Base-by-base conservation (phyloP, 1,140 invertebrate species). In the Magallana ariakensis region DNA sequence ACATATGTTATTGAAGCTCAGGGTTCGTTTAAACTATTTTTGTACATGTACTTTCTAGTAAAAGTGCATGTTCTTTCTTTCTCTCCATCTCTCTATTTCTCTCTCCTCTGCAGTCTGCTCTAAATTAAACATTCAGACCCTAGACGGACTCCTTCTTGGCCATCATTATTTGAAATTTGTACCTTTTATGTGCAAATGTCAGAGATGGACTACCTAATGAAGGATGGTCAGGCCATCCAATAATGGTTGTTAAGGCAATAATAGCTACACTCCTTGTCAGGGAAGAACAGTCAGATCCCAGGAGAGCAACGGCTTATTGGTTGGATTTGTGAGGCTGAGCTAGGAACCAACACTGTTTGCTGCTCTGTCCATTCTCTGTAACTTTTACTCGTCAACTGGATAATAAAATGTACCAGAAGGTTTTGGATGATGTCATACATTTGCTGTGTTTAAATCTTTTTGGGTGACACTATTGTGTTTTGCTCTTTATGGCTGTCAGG, bases 131-230 rank as follows among this genome's bases (percentile, higher is more conserved):
- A 46, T 46, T 46, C 33, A 46, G 33, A 46, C 33, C 33, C 33
- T 0, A 46, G 33, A 46, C 33, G 33, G 33, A 46, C 33, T 46
- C 33, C 33, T 46, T 46, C 33, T 46, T 46, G 33, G 33, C 33
- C 33, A 46, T 46, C 66, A 26, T 75, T 22, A 75, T 13, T 75
- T 22, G 22, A 22, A 19, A 75, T 33, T 75, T 75, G 22, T 22
- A 19, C 22, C 66, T 26, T 33, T 75, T 13, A 60, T 60, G 58
- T 60, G 33, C 33, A 46, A 13, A 26, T 75, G 11, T 75, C 22
- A 26, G 66, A 13, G 13, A 75, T 75, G 66, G 66, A 75, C 66
- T 75, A 26, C 9, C 22, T 26, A 75, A 75, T 75, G 66, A 75
- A 13, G 66, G 22, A 33, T 75, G 22, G 66, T 75, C 22, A 75